Conservation (phyloP, 2,888 invertebrate species). For the Lucinisca nassula region DNA sequence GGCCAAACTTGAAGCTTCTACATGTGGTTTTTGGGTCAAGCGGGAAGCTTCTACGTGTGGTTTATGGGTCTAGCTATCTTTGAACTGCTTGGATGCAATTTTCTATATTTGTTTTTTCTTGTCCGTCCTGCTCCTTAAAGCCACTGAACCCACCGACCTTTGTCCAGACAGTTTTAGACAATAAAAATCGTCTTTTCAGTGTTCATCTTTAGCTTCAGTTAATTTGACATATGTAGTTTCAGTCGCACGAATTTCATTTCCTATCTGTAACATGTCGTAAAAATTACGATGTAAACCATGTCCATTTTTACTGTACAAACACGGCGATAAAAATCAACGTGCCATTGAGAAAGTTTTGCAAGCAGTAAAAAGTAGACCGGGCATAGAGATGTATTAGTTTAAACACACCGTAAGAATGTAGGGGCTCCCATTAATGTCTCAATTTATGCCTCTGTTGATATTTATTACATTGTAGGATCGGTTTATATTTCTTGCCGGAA, state of each 20-base stretch:
- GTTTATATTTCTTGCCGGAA: neutral
- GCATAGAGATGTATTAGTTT: neutral
- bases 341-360: neutral
- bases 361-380: neutral
- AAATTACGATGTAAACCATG: neutral
- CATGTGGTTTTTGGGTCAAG: too few species aligned
- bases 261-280: neutral
- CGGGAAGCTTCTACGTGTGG: too few species aligned
- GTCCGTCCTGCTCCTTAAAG: too few species aligned
- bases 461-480: neutral
- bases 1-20: too few species aligned
- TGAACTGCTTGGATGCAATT: too few species aligned
- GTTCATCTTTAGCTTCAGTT: neutral
- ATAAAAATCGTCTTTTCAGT: too few species aligned
- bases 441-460: neutral
- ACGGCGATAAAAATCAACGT: neutral
- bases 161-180: too few species aligned
- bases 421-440: neutral
- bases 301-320: too few species aligned
- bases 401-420: neutral
- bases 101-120: too few species aligned
- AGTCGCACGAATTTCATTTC: slow-evolving; percentile 7
- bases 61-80: too few species aligned
- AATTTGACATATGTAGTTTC: neutral
- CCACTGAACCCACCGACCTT: too few species aligned